Percentiles rank a stretch among this genome's conserved stretches.
phyloP scores from a whole-genome alignment of 2,113 vertebrate species.

The Pao palembangensis region DNA sequence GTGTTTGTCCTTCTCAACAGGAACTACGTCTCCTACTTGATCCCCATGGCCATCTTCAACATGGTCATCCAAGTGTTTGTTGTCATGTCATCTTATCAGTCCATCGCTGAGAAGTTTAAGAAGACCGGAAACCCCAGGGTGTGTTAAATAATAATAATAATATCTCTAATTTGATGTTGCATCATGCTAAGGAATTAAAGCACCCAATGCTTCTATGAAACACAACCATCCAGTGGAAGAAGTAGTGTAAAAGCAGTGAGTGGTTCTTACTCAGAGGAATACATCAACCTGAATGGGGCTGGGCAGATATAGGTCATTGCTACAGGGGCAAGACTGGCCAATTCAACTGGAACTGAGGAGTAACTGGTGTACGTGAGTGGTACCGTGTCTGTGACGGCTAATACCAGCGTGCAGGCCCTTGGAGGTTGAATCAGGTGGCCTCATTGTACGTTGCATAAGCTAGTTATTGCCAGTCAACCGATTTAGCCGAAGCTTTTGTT shows the following conservation, averaged over 20 bases:
- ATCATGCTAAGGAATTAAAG: not conserved
- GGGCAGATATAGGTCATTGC: constrained; percentile 47
- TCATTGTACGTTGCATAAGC: constrained; percentile 53
- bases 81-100: constrained; percentile 83
- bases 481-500: constrained; percentile 34
- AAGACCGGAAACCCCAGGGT: constrained; percentile 83
- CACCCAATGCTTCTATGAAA: no score
- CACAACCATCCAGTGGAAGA: not conserved
- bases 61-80: constrained; percentile 86
- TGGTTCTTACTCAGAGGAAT: not conserved
- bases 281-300: not conserved
- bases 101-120: constrained; percentile 86
- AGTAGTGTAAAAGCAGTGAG: not conserved
- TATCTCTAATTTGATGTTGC: not conserved
- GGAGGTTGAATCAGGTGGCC: constrained; percentile 22
- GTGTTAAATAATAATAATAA: constrained; percentile 11
- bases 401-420: constrained; percentile 22
- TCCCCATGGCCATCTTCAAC: constrained; percentile 88
- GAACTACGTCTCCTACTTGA: constrained; percentile 87
- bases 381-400: not conserved
- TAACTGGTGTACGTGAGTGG: constrained; percentile 6
- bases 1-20: constrained; percentile 60
- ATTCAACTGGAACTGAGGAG: constrained; percentile 20
- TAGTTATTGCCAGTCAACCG: constrained; percentile 54
- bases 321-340: constrained; percentile 2